Evolutionary conservation across 2,888 invertebrate genomes (phyloP).

Genomic region (Sericinus montela): DNA sequence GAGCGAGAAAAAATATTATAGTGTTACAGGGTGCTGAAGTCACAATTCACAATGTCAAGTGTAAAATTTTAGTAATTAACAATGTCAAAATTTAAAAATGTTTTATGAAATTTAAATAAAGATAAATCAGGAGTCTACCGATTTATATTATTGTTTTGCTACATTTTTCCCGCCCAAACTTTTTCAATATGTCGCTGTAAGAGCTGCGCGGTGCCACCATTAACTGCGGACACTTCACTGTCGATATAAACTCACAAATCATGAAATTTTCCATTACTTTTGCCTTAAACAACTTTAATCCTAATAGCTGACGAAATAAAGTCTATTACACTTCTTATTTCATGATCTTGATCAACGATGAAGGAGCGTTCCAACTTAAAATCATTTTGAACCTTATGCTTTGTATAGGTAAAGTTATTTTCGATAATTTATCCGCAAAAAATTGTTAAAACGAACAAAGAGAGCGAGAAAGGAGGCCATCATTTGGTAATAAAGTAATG

Average conservation of each 20-base stretch:
- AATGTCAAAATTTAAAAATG: conserved; percentile 25
- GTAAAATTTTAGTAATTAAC: too few species aligned
- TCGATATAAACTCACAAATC: conserved; percentile 80
- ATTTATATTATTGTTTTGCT: conserved; percentile 18
- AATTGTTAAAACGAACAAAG: conserved; percentile 74
- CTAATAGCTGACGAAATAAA: conserved; percentile 35
- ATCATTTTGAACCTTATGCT: conserved; percentile 69
- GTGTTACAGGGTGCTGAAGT: too few species aligned
- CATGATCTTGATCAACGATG: conserved; percentile 45
- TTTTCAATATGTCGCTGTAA: conserved; percentile 77
- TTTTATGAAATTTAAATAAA: too few species aligned
- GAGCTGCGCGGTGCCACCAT: conserved; percentile 75
- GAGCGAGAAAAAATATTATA: too few species aligned
- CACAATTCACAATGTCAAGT: too few species aligned
- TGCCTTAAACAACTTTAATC: conserved; percentile 42
- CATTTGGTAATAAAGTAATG: conserved; percentile 79
- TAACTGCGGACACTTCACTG: conserved; percentile 79
- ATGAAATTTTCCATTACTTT: conserved; percentile 65
- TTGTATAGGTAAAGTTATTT: conserved; percentile 60
- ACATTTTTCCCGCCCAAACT: conserved; percentile 71
- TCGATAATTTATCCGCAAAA: conserved; percentile 55
- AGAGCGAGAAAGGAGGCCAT: conserved; percentile 77
- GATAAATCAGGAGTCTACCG: conserved; percentile 11
- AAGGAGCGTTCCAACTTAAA: conserved; percentile 55
- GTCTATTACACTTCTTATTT: conserved; percentile 39